Evolutionary conservation across 1,140 invertebrate species (phyloP).

Genomic region (Harlomillsia oculata): DNA sequence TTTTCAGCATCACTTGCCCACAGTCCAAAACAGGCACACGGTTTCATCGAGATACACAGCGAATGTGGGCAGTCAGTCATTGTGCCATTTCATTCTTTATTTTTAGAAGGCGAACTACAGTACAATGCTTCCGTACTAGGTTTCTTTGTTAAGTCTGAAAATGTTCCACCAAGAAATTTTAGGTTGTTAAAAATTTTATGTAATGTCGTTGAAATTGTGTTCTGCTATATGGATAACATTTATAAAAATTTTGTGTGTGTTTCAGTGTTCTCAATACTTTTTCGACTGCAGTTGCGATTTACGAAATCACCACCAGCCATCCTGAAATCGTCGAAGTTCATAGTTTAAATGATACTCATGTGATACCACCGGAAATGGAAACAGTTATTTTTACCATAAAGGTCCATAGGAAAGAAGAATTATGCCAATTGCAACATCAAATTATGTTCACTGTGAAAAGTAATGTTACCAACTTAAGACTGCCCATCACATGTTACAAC

Average conservation of each 20-base stretch:
- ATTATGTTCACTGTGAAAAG: constrained; percentile 29
- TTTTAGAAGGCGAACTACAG: constrained; percentile 41
- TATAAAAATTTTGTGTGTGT: neutral
- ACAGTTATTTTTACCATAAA: constrained; percentile 26
- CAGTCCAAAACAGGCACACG: constrained; percentile 43
- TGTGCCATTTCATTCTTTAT: constrained; percentile 38
- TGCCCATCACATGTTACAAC: constrained; percentile 34
- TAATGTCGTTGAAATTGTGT: neutral
- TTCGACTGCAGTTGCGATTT: constrained; percentile 29
- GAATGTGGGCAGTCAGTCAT: constrained; percentile 42
- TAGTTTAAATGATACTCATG: constrained; percentile 28
- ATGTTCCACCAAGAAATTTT: constrained; percentile 32
- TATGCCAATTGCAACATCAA: constrained; percentile 23
- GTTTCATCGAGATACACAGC: constrained; percentile 46
- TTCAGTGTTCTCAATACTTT: constrained; percentile 32
- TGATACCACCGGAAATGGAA: constrained; percentile 29
- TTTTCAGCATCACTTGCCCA: constrained; percentile 31
- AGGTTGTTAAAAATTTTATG: constrained; percentile 20
- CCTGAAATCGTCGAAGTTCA: constrained; percentile 31
- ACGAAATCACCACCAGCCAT: constrained; percentile 29
- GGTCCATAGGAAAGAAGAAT: constrained; percentile 20
- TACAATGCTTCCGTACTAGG: constrained; percentile 38
- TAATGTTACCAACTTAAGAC: constrained; percentile 30
- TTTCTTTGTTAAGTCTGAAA: constrained; percentile 36
- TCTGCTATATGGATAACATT: neutral